These are phyloP conservation scores for Echinarachnius parma DNA, from an alignment of 53 echinoderm and acorn worm species.

Conservation along the genomic window DNA sequence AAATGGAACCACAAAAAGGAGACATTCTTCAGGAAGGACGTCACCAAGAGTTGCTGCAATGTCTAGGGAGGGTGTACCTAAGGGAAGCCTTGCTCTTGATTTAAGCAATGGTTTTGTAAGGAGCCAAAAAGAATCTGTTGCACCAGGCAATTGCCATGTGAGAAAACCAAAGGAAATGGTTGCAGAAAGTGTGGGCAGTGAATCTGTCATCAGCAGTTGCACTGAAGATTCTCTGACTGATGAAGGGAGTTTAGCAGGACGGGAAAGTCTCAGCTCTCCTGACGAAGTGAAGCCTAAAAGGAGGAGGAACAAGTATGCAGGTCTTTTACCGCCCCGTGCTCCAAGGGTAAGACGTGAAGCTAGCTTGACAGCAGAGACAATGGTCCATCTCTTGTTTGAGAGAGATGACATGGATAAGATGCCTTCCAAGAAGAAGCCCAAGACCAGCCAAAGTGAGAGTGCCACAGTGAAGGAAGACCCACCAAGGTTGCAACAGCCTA, in stretches of 20 bases:
- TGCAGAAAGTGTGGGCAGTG: slow-evolving; percentile 57
- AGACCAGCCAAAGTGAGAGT: slow-evolving; percentile 12
- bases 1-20: slow-evolving; percentile 20
- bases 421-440: slow-evolving; percentile 43
- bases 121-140: slow-evolving; percentile 34
- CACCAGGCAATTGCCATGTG: too few relatives aligned
- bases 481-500: neutral
- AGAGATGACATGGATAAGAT: slow-evolving; percentile 52
- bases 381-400: slow-evolving; percentile 85
- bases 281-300: slow-evolving; percentile 58
- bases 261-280: slow-evolving; percentile 16
- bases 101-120: slow-evolving; percentile 37
- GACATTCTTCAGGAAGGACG: slow-evolving; percentile 12
- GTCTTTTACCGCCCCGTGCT: slow-evolving; percentile 53
- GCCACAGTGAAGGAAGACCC: neutral
- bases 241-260: slow-evolving; percentile 41
- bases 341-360: slow-evolving; percentile 79
- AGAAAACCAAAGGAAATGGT: too few relatives aligned
- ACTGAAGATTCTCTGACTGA: slow-evolving; percentile 67
- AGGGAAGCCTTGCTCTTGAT: slow-evolving; percentile 13
- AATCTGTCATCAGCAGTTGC: slow-evolving; percentile 49
- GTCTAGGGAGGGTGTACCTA: neutral
- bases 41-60: slow-evolving; percentile 24
- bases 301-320: slow-evolving; percentile 49
- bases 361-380: slow-evolving; percentile 96